Percentiles rank a stretch among this genome's conserved stretches.
These are phyloP conservation scores for Gymnoscelis rufifasciata DNA, from an alignment of 2,888 invertebrate genomes.

Conservation along the genomic window DNA sequence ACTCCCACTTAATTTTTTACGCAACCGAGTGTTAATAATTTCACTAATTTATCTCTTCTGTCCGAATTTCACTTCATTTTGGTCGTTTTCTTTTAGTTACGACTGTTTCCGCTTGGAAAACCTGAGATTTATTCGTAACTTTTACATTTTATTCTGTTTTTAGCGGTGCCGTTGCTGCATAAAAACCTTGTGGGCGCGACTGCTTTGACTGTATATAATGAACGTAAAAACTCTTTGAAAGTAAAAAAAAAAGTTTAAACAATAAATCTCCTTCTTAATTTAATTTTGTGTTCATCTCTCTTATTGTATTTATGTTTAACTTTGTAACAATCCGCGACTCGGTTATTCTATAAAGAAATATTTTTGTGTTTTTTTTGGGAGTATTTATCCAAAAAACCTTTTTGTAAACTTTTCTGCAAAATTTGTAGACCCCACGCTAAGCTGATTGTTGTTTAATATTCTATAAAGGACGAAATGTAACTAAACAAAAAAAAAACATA, in stretches of 20 bases:
- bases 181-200: not conserved
- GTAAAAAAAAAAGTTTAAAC: not conserved
- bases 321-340: no score
- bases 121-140: constrained; percentile 15
- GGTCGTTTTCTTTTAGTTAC: constrained; percentile 22
- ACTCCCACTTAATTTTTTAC: constrained; percentile 22
- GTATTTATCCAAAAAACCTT: no score
- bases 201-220: constrained; percentile 4
- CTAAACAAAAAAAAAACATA: no score
- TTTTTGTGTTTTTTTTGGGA: no score
- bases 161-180: not conserved
- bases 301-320: no score
- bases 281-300: no score
- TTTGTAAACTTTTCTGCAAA: no score
- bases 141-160: constrained; percentile 8
- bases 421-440: no score
- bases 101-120: constrained; percentile 14
- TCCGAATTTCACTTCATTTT: constrained; percentile 23
- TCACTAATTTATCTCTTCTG: constrained; percentile 31
- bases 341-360: no score
- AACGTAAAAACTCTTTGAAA: constrained; percentile 1
- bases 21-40: constrained; percentile 31
- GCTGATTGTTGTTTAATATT: no score
- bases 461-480: no score
- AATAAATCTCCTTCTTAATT: not conserved